Conservation (phyloP, 2,113 vertebrate species). For the Polypterus senegalus region DNA sequence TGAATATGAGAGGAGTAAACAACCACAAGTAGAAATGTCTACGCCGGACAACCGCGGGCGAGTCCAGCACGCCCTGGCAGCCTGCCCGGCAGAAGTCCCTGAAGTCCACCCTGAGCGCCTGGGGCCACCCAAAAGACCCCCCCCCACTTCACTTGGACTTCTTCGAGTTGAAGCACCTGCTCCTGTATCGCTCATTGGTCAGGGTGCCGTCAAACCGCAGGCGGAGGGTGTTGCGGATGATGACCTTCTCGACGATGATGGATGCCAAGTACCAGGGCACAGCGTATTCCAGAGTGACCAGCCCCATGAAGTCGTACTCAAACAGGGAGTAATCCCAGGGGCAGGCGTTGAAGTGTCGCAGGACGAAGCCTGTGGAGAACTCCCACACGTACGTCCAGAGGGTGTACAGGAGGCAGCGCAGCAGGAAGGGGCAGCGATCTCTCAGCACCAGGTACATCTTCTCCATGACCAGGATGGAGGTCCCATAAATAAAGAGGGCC, state of each 20-base stretch:
- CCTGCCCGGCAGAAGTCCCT: too few relatives aligned
- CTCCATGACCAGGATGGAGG: constrained; percentile 21
- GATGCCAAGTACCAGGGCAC: constrained; percentile 25
- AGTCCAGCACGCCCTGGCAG: too few relatives aligned
- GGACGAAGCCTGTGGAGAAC: constrained; percentile 20
- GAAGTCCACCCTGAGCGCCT: too few relatives aligned
- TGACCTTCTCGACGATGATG: constrained; percentile 23
- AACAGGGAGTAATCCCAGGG: constrained; percentile 32
- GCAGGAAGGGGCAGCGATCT: constrained; percentile 1
- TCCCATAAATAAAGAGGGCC: constrained; percentile 35
- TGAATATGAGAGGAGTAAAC: too few relatives aligned
- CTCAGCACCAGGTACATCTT: constrained; percentile 20
- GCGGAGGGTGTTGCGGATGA: constrained; percentile 21
- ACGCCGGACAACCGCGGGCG: too few relatives aligned
- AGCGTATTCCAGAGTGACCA: constrained; percentile 30
- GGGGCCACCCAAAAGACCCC: neutral
- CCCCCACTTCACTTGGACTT: neutral
- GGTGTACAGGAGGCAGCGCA: constrained; percentile 23
- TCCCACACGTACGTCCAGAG: constrained; percentile 29
- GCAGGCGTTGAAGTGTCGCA: constrained; percentile 22
- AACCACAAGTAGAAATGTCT: too few relatives aligned
- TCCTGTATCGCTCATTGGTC: neutral
- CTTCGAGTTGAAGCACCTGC: neutral
- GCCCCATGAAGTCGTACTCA: constrained; percentile 23
- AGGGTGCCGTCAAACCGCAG: constrained; percentile 18